Base-by-base conservation (phyloP, 35 echinoderm and acorn worm species). In the Patiria miniata region DNA sequence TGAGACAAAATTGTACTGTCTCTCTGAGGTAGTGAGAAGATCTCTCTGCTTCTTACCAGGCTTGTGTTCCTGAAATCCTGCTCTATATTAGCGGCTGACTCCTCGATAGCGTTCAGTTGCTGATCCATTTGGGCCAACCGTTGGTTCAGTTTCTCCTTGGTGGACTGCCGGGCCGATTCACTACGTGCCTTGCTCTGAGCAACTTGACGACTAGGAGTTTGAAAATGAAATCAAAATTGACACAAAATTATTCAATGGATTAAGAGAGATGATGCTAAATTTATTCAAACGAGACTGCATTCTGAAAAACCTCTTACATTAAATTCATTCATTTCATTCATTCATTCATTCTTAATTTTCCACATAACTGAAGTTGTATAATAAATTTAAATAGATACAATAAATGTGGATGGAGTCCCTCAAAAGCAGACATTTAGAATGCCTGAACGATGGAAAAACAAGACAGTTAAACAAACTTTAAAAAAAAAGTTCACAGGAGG, bases 61-160 rank as follows among this genome's bases (percentile, higher is more conserved):
- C 88, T 97, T 68, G 91, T 91, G 47, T 93, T 89, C 38, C 86
- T 90, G 37, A 93, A 90, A 59, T 97, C 95, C 69, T 90, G 42
- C 37, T 90, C 84, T 59, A 93, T 93, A 37, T 90, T 80, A 40
- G 87, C 76, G 17, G 91, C 83, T 38, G 81, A 85, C 54, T 93
- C 88, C 68, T 88, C 88, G 36, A 97, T 88, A 10, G 88, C 83
- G 55, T 90, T 78, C 37, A 93, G 34, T 38, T 88, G 85, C 39
- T 93, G 84, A 86, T 91, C 86, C 85, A 97, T 86, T 42, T 93
- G 37, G 17, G 81, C 83, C 16, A 93, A 83, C 8, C 86, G 80
- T 77, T 82, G 51, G 39, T 82, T 65, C 37, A 91, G 83, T 30
- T 68, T 78, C 22, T 77, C 36, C 29, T 88, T 87, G 30, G 84